These are phyloP conservation scores for Centropristis striata DNA, from an alignment of 2,113 vertebrate genomes.

Conservation along the genomic window DNA sequence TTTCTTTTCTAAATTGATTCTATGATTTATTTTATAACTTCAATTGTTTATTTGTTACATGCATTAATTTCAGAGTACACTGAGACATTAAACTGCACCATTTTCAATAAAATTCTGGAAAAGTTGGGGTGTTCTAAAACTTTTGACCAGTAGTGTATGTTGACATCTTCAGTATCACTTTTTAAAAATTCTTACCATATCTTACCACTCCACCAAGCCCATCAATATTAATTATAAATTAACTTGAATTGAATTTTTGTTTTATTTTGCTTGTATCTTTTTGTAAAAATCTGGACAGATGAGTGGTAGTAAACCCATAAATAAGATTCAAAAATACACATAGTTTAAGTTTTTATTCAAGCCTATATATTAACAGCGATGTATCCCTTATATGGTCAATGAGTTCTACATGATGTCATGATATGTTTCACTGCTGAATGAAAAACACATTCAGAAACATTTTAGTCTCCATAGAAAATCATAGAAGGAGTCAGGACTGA, in stretches of 20 bases:
- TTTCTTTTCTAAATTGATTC: no score
- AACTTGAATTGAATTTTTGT: no score
- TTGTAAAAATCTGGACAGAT: background rate
- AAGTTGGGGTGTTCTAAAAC: no score
- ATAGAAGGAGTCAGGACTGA: background rate
- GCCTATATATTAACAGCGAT: background rate
- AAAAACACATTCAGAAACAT: background rate
- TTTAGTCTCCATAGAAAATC: background rate
- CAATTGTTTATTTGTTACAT: no score
- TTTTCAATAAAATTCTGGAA: no score
- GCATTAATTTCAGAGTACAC: no score
- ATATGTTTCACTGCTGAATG: background rate
- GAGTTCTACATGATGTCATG: background rate
- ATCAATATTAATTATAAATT: background rate
- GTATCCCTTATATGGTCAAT: background rate
- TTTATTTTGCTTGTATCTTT: no score
- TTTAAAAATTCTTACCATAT: background rate
- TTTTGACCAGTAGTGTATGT: no score
- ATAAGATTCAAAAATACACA: slow-evolving; percentile 1
- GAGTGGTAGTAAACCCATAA: background rate
- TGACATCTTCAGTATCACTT: background rate
- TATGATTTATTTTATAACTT: no score
- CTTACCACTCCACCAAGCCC: no score
- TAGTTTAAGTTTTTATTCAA: background rate
- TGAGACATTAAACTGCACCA: no score